Evolutionary conservation across 2,888 invertebrate genomes (phyloP).

Genomic region (Colletes collaris): DNA sequence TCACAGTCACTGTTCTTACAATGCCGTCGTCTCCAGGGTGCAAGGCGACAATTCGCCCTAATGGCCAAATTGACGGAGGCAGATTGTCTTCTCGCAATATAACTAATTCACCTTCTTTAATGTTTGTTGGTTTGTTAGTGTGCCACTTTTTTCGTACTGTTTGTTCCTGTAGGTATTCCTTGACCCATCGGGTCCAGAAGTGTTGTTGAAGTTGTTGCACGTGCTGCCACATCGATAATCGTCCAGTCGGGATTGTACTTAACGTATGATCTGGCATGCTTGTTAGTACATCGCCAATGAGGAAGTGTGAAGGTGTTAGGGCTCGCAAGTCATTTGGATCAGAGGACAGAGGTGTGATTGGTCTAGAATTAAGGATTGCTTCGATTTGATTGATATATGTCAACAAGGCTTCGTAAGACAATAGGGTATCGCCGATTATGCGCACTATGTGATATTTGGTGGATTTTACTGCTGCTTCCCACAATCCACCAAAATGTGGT

Average conservation of each 20-base stretch:
- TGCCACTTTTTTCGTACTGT: not conserved
- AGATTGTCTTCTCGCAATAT: not conserved
- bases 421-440: not conserved
- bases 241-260: not conserved
- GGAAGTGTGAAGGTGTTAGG: not conserved
- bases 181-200: slow-evolving; percentile 1
- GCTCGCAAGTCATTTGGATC: not conserved
- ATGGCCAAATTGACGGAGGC: not conserved
- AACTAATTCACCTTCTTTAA: not conserved
- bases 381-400: not conserved
- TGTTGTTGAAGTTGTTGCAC: not conserved
- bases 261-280: not conserved
- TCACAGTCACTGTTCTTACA: not conserved
- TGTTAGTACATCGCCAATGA: not conserved
- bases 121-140: not conserved
- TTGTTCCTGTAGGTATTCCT: not conserved
- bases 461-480: not conserved
- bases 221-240: slow-evolving; percentile 1
- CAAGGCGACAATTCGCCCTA: not conserved
- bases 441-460: not conserved
- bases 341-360: not conserved
- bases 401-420: not conserved
- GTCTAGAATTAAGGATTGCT: slow-evolving; percentile 13
- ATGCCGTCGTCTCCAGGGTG: slow-evolving; percentile 5
- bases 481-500: not conserved